These are phyloP conservation scores for Phyllotis vaccarum DNA, from an alignment of 2,797 vertebrate species.

Conservation along the genomic window DNA sequence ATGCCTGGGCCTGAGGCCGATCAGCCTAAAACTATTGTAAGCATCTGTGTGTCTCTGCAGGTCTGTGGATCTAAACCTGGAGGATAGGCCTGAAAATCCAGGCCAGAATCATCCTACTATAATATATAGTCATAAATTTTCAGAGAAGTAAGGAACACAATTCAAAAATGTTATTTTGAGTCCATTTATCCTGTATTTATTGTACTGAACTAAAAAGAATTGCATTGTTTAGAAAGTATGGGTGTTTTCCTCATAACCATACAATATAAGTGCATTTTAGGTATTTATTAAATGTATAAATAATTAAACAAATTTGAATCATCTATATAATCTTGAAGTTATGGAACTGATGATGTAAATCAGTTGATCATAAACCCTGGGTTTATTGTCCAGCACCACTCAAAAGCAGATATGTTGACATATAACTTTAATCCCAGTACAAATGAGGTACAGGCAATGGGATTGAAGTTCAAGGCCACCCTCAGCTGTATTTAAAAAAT, in stretches of 20 bases:
- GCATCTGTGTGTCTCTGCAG: too few relatives aligned
- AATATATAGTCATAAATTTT: neutral
- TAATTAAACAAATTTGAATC: constrained; percentile 7
- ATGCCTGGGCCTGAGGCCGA: too few relatives aligned
- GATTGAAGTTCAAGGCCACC: neutral
- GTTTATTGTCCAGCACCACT: neutral
- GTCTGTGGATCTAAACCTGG: too few relatives aligned
- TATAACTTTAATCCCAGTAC: neutral
- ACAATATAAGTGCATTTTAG: neutral
- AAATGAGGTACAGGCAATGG: neutral
- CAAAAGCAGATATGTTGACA: neutral
- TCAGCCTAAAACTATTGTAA: too few relatives aligned
- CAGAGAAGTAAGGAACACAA: neutral
- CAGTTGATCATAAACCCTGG: neutral
- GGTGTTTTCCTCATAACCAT: neutral
- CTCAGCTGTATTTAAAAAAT: neutral
- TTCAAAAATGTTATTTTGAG: neutral
- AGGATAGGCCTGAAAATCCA: too few relatives aligned
- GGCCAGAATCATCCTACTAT: too few relatives aligned
- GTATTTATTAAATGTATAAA: neutral
- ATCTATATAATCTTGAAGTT: neutral
- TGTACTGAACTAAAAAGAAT: neutral
- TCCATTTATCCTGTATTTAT: neutral
- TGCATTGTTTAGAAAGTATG: neutral
- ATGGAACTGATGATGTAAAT: neutral